Base-by-base conservation (phyloP, 1,140 invertebrate genomes). In the Drosophila lowei region DNA sequence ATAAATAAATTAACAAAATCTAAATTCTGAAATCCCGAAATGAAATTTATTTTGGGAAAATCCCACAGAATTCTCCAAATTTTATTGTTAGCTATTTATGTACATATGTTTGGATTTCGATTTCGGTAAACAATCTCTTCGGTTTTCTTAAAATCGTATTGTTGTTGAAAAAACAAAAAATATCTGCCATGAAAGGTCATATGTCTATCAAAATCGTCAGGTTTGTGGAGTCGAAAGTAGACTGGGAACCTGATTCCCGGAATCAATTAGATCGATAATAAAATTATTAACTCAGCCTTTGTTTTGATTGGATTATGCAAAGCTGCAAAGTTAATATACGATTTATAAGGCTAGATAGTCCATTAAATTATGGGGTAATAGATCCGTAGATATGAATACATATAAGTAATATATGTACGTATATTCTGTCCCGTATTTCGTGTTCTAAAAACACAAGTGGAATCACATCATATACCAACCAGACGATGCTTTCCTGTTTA, bases 41-140 rank as follows among this genome's bases (percentile, higher is more conserved):
- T 60, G 15, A 58, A 53, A 74, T 74, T 74, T 65, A 74, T 60
- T 59, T 62, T 80, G 55, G 81, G 72, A 58, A 80, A 86, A 63
- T 70, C 72, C 80, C 75, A 13, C 18, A 65, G 60, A 80, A 80
- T 75, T 63, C 47, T 38, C 59, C 46, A 73, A 25, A 43, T 52
- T 74, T 41, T 11, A 46, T 25, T 42, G 28, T 71, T 18, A 34
- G 13, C 30, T 74, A 25, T 79, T 65, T 72, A 44, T 57, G 18
- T 18, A n/a, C n/a, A n/a, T n/a, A 18, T 18, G 47, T 34, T 38
- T 59, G 41, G 18, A 18, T 52, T 38, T 56, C 13, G 18, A 18
- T 56, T 43, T 56, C 13, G 23, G 34, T 56, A 56, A 68, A 47
- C 42, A 68, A n/a, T 64, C 63, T 50, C 13, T 41, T 30, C 30